Evolutionary conservation across 2,797 vertebrate species (phyloP), one percentile per base, ranked within the genome.

Genomic region (Microhierax caerulescens): DNA sequence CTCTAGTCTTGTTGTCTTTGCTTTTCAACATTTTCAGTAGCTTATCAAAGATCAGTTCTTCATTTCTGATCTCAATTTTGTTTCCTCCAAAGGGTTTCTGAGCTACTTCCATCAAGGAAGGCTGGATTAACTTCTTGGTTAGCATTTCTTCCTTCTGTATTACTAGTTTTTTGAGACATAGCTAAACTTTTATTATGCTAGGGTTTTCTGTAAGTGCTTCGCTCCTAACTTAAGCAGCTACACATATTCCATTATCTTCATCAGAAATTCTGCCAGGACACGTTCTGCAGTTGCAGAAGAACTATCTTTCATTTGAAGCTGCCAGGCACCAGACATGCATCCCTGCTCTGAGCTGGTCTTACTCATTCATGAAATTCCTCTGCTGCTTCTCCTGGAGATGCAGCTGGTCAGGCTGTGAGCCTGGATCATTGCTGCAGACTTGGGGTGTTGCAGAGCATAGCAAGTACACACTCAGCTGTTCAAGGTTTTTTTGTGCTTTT

Each of bases 381-480:
- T 70, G 3, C 27, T 0, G 2, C 41, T 45, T 18, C 20, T 64
- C 12, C 37, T 17, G 25, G 50, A 50, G 61, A 34, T 3, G 6
- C 17, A 47, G 65, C 30, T 30, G 34, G n/a, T 32, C 11, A 32
- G 75, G 32, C 51, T 25, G 28, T 13, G 37, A 51, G 41, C 43
- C 32, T 22, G 43, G 50, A 39, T 30, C 45, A 11, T 57, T 13
- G 3, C 28, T 25, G 3, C 32, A 64, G n/a, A 18, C 19, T 5
- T 37, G 41, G 13, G 10, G 5, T 64, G 50, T 34, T 2, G 1
- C 51, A 27, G 39, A 60, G 28, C 15, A 5, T 25, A 41, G 36
- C 10, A 28, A 45, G 20, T 32, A 6, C 5, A 4, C 3, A 2
- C 8, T 28, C 24, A 15, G 20, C 41, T 43, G 17, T 50, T 50